Evolutionary conservation across 2,113 vertebrate species (phyloP).

Genomic region (Empidonax traillii): DNA sequence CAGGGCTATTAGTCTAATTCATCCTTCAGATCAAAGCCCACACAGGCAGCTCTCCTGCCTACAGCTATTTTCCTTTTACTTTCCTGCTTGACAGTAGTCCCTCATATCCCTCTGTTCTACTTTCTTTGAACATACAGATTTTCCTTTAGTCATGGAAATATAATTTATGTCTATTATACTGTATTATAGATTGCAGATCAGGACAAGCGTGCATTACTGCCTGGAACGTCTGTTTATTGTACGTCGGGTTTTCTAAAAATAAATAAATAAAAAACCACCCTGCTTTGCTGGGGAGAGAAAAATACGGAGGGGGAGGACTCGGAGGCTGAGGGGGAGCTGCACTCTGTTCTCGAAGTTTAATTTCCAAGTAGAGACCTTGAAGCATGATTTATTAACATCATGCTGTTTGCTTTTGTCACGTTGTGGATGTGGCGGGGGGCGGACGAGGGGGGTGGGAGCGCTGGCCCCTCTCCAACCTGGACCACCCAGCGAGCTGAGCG

Average conservation of each 20-base stretch:
- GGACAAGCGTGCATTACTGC: constrained; percentile 72
- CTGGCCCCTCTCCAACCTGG: constrained; percentile 19
- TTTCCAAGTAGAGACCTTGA: constrained; percentile 34
- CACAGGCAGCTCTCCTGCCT: constrained; percentile 83
- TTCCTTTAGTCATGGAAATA: constrained; percentile 87
- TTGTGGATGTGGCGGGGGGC: constrained; percentile 68
- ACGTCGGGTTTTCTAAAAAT: constrained; percentile 3
- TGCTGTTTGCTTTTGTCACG: constrained; percentile 70
- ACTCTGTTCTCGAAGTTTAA: background rate
- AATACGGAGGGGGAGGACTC: background rate
- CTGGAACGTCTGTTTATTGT: constrained; percentile 69
- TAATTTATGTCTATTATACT: constrained; percentile 86
- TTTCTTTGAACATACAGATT: constrained; percentile 83
- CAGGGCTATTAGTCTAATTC: constrained; percentile 76
- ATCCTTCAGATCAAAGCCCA: constrained; percentile 82
- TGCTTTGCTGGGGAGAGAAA: background rate
- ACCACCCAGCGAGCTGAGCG: constrained; percentile 78
- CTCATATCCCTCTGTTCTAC: constrained; percentile 79
- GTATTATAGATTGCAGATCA: constrained; percentile 84
- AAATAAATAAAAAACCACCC: constrained; percentile 6
- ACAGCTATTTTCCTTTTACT: constrained; percentile 86
- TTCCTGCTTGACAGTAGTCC: constrained; percentile 80
- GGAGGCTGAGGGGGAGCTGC: background rate
- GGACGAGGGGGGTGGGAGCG: background rate
- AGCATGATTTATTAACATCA: constrained; percentile 74